These are phyloP conservation scores for Dreissena rostriformis DNA, from an alignment of 1,140 invertebrate genomes.

Conservation along the genomic window DNA sequence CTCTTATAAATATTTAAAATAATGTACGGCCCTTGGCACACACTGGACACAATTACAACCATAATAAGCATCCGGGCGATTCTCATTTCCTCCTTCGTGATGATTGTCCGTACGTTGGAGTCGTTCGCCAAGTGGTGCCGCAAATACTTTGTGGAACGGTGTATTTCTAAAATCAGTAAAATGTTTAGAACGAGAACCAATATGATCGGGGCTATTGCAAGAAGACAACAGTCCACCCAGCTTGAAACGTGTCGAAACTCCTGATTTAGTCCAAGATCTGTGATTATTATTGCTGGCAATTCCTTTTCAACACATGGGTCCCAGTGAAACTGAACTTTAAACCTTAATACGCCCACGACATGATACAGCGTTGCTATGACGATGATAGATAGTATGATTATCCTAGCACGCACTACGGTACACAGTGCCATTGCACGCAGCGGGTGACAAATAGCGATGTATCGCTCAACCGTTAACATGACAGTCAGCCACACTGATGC, in stretches of 20 bases:
- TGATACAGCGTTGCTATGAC: constrained; percentile 85
- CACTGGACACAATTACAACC: constrained; percentile 88
- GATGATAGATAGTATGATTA: constrained; percentile 85
- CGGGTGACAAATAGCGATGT: too few relatives aligned
- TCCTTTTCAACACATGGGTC: constrained; percentile 34
- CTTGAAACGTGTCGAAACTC: constrained; percentile 86
- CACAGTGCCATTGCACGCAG: too few relatives aligned
- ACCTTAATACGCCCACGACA: constrained; percentile 76
- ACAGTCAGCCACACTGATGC: too few relatives aligned
- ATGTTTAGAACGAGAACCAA: constrained; percentile 88
- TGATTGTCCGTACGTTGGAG: constrained; percentile 72
- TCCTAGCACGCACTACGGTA: constrained; percentile 81
- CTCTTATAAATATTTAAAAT: constrained; percentile 80
- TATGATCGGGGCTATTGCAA: constrained; percentile 85
- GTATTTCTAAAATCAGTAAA: constrained; percentile 87
- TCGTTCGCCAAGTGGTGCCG: constrained; percentile 72
- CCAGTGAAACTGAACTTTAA: constrained; percentile 36
- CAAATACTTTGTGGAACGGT: constrained; percentile 75
- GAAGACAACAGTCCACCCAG: constrained; percentile 85
- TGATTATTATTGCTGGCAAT: constrained; percentile 10
- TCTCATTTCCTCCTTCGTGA: constrained; percentile 85
- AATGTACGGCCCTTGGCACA: constrained; percentile 86
- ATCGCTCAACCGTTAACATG: too few relatives aligned
- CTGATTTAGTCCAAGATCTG: constrained; percentile 73
- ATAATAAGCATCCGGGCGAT: constrained; percentile 89